These are phyloP conservation scores for Ploceus nigricollis DNA, from an alignment of 2,113 vertebrate species.

Conservation along the genomic window DNA sequence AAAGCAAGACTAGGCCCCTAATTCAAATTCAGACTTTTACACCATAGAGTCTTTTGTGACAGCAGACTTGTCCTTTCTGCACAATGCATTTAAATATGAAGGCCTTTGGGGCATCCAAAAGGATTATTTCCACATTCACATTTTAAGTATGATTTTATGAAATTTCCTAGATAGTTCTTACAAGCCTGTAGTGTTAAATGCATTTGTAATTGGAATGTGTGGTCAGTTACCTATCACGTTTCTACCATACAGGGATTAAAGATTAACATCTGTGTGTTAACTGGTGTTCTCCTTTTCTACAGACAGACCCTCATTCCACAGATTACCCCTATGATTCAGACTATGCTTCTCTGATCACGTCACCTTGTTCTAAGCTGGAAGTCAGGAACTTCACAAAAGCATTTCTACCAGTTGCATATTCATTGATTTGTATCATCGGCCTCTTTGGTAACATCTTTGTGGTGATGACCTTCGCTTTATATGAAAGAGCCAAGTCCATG, in stretches of 20 bases:
- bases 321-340: not conserved
- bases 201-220: not conserved
- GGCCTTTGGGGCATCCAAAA: not conserved
- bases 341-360: not conserved
- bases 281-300: not conserved
- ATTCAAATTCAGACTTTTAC: not conserved
- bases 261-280: not conserved
- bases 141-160: not conserved
- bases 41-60: not conserved
- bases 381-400: slow-evolving; percentile 64
- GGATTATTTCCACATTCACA: not conserved
- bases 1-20: not conserved
- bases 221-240: not conserved
- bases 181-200: not conserved
- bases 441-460: slow-evolving; percentile 87
- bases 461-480: slow-evolving; percentile 83
- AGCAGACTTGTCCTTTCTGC: not conserved
- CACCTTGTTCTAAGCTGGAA: slow-evolving; percentile 36
- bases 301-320: not conserved
- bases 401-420: slow-evolving; percentile 73
- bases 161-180: not conserved
- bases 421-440: slow-evolving; percentile 81
- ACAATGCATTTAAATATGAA: not conserved
- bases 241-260: not conserved
- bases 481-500: slow-evolving; percentile 86